phyloP scores from a whole-genome alignment of 2,888 invertebrate genomes.

The Lypha dubia region DNA sequence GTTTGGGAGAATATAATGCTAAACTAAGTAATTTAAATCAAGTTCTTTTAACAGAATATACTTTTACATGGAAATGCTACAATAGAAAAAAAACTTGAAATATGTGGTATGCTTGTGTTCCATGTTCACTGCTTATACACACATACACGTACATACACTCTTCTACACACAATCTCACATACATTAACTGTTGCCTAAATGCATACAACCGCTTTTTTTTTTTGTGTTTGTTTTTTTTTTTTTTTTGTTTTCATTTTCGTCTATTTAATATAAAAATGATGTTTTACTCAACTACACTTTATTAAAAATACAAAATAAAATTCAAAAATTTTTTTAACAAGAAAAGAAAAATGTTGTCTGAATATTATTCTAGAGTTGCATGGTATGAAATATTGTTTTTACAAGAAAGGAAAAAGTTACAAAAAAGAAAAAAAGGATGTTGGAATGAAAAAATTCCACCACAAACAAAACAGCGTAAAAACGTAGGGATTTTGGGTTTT shows the following conservation, averaged over 20 bases:
- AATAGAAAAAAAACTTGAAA: slow-evolving; percentile 10
- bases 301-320: slow-evolving; percentile 59
- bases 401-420: background rate
- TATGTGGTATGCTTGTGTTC: background rate
- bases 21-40: slow-evolving; percentile 56
- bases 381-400: slow-evolving; percentile 24
- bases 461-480: slow-evolving; percentile 50
- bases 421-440: background rate
- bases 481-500: slow-evolving; percentile 15
- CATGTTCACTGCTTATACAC: background rate
- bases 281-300: slow-evolving; percentile 54
- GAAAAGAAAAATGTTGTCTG: slow-evolving; percentile 29
- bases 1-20: background rate
- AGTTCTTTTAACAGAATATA: slow-evolving; percentile 7
- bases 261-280: slow-evolving; percentile 47
- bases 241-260: slow-evolving; percentile 33
- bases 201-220: slow-evolving; percentile 32
- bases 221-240: slow-evolving; percentile 30
- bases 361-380: slow-evolving; percentile 53
- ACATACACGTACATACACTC: background rate
- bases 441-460: background rate
- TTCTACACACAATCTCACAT: background rate
- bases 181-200: slow-evolving; percentile 60
- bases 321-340: slow-evolving; percentile 10
- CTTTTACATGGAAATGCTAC: background rate